These are phyloP conservation scores for Strongylocentrotus purpuratus DNA, from an alignment of 35 echinoderm and acorn worm species.

Conservation along the genomic window DNA sequence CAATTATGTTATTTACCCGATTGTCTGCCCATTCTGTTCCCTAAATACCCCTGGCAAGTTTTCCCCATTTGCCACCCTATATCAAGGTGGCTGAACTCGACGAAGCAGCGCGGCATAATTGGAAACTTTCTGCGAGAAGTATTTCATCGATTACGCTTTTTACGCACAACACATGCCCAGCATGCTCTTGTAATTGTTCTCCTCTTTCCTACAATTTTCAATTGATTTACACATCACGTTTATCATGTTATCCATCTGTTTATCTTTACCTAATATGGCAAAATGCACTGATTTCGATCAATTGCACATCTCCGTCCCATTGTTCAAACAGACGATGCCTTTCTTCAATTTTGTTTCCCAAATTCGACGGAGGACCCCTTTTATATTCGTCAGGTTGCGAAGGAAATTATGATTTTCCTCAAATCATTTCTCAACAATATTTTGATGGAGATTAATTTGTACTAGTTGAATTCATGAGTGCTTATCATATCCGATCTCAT, in stretches of 20 bases:
- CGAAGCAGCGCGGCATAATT: background rate
- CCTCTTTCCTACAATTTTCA: background rate
- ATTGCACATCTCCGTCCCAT: background rate
- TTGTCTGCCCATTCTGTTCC: constrained; percentile 18
- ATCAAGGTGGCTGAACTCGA: constrained; percentile 20
- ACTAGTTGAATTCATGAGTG: background rate
- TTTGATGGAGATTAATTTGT: background rate
- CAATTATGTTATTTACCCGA: background rate
- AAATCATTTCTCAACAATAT: background rate
- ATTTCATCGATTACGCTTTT: background rate
- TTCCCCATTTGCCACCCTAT: constrained; percentile 23
- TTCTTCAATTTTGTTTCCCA: background rate
- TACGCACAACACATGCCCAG: background rate
- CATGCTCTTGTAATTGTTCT: background rate
- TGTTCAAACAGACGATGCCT: background rate
- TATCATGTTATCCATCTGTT: background rate
- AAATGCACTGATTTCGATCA: background rate
- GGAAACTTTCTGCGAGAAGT: background rate
- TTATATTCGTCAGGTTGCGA: background rate
- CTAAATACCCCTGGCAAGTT: constrained; percentile 10
- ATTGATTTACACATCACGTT: background rate
- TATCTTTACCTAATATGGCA: background rate
- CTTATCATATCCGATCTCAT: background rate
- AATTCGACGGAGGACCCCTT: background rate
- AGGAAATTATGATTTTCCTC: background rate